Evolutionary conservation across 2,797 vertebrate genomes (phyloP).

Genomic region (Heterohyrax brucei): DNA sequence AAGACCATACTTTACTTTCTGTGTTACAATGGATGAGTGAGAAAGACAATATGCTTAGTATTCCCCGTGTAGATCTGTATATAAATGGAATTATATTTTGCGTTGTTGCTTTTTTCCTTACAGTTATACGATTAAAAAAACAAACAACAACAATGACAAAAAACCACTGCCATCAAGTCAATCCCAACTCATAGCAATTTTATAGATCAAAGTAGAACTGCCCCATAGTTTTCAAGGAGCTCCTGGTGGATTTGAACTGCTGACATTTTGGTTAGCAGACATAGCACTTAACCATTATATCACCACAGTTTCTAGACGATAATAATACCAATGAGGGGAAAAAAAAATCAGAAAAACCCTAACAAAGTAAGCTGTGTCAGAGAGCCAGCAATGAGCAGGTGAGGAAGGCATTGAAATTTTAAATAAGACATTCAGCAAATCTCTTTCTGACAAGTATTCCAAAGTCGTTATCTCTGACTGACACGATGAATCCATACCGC

Average conservation of each 20-base stretch:
- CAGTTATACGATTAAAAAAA: neutral
- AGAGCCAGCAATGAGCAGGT: rapidly evolving
- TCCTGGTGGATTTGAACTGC: too few relatives aligned
- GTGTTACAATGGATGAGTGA: rapidly evolving
- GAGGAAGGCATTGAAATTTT: rapidly evolving
- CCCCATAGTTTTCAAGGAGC: too few relatives aligned
- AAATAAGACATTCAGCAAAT: neutral
- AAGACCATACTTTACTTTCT: neutral
- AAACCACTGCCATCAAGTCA: too few relatives aligned
- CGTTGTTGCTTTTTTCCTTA: neutral
- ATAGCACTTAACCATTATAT: too few relatives aligned
- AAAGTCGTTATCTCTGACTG: neutral
- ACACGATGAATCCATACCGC: too few relatives aligned
- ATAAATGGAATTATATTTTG: neutral
- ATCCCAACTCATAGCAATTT: too few relatives aligned
- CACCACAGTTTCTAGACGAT: neutral
- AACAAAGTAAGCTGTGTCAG: neutral
- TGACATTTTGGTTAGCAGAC: too few relatives aligned
- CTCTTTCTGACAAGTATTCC: neutral
- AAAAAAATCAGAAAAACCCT: neutral
- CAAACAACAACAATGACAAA: too few relatives aligned
- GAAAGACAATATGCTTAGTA: neutral
- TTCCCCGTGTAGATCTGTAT: neutral
- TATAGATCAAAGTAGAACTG: too few relatives aligned
- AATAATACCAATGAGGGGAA: neutral